phyloP scores from a whole-genome alignment of 1,140 invertebrate genomes.

The Zaprionus kolodkinae region DNA sequence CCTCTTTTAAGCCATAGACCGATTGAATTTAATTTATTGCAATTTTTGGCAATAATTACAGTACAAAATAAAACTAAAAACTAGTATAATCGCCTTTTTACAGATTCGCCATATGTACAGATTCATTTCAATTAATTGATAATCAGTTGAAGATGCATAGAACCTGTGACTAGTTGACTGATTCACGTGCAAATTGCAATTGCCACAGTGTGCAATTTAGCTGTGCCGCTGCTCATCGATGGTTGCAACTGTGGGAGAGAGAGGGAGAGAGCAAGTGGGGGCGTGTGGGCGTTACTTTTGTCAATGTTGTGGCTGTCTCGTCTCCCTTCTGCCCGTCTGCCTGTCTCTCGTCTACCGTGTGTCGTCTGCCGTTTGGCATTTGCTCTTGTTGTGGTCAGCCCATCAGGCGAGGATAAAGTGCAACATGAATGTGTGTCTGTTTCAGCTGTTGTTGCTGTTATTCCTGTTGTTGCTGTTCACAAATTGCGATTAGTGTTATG shows the following conservation, averaged over 20 bases:
- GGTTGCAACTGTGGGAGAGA: background rate
- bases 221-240: slow-evolving; percentile 15
- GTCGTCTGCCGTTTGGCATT: slow-evolving; percentile 21
- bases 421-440: slow-evolving; percentile 59
- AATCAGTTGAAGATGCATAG: too few relatives aligned
- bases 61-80: too few relatives aligned
- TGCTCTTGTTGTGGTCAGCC: slow-evolving; percentile 53
- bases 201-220: slow-evolving; percentile 15
- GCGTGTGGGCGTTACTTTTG: slow-evolving; percentile 31
- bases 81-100: too few relatives aligned
- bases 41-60: too few relatives aligned
- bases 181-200: background rate
- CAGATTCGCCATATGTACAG: too few relatives aligned
- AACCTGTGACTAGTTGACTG: background rate
- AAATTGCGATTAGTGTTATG: slow-evolving; percentile 72
- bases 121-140: too few relatives aligned
- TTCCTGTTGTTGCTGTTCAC: slow-evolving; percentile 28
- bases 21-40: too few relatives aligned
- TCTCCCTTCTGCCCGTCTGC: background rate
- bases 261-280: background rate
- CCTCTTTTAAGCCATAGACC: too few relatives aligned
- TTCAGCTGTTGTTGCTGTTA: background rate
- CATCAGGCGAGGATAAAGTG: slow-evolving; percentile 53
- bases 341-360: background rate
- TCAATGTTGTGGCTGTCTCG: slow-evolving; percentile 43